Percentiles rank a stretch among this genome's conserved stretches.
Conservation (phyloP, 2,113 vertebrate species). For the Monopterus albus region DNA sequence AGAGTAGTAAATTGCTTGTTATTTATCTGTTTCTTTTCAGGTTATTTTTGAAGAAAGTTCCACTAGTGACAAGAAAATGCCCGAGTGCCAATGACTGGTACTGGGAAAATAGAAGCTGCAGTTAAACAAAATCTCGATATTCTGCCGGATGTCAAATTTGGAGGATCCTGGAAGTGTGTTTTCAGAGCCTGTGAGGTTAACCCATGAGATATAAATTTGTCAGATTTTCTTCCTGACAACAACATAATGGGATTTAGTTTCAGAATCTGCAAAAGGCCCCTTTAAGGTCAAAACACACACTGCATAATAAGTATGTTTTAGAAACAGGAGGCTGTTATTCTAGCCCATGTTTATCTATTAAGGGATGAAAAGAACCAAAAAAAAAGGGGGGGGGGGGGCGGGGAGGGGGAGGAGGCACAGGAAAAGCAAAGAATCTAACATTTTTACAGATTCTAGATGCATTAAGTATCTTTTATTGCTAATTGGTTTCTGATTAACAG, state of each 20-base stretch:
- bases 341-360: not conserved
- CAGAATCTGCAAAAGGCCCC: not conserved
- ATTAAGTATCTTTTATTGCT: too few species aligned
- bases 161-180: not conserved
- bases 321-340: not conserved
- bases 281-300: conserved; percentile 9
- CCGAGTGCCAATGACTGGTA: not conserved
- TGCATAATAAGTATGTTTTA: conserved; percentile 8
- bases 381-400: too few species aligned
- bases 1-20: not conserved
- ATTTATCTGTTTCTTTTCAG: not conserved
- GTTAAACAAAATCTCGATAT: conserved; percentile 30
- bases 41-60: conserved; percentile 13
- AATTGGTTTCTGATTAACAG: too few species aligned
- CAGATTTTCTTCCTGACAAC: not conserved
- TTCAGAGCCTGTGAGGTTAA: conserved; percentile 1
- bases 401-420: not conserved
- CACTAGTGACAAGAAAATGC: not conserved
- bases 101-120: conserved; percentile 7
- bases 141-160: conserved; percentile 20
- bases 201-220: conserved; percentile 11
- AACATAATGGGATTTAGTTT: conserved; percentile 1
- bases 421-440: too few species aligned
- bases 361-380: not conserved
- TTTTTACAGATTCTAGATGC: too few species aligned